Conservation (phyloP, 2,888 invertebrate genomes). For the Xylocampa areola region DNA sequence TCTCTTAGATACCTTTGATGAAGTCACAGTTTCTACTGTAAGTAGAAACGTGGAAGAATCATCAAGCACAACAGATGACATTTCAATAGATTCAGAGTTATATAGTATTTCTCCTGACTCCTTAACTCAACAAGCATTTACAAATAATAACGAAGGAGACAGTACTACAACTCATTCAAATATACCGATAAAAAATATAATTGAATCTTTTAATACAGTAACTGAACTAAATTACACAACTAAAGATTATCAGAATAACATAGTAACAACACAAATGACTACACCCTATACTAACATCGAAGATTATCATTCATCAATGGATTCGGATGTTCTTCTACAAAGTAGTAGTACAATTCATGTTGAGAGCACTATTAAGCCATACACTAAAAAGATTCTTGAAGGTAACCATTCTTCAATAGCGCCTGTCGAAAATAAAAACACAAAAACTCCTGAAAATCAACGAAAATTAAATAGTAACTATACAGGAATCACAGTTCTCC, state of each 20-base stretch:
- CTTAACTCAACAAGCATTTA: slow-evolving; percentile 6
- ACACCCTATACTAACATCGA: slow-evolving; percentile 50
- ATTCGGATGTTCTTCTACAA: slow-evolving; percentile 73
- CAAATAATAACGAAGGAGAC: slow-evolving; percentile 8
- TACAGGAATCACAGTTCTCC: slow-evolving; percentile 63
- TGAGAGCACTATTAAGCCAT: slow-evolving; percentile 78
- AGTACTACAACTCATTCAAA: slow-evolving; percentile 29
- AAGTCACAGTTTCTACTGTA: slow-evolving; percentile 2
- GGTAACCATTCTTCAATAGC: slow-evolving; percentile 65
- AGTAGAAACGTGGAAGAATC: slow-evolving; percentile 3
- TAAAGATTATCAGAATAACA: slow-evolving; percentile 27
- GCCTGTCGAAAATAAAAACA: slow-evolving; percentile 78
- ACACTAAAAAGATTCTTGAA: slow-evolving; percentile 61
- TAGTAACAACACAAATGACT: slow-evolving; percentile 52
- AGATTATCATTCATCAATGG: slow-evolving; percentile 63
- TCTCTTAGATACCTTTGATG: neutral
- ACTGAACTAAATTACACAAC: slow-evolving; percentile 30
- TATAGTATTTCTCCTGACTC: slow-evolving; percentile 2
- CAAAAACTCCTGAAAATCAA: slow-evolving; percentile 84
- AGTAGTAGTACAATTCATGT: slow-evolving; percentile 80
- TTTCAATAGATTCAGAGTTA: slow-evolving; percentile 3
- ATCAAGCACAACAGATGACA: slow-evolving; percentile 6
- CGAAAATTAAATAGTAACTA: slow-evolving; percentile 80
- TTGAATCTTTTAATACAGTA: slow-evolving; percentile 26
- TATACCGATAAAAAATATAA: slow-evolving; percentile 26